A percentile compares a stretch with the other conserved stretches of the same genome.
Evolutionary conservation across 1,140 invertebrate genomes (phyloP).

Genomic region (Magallana angulata): DNA sequence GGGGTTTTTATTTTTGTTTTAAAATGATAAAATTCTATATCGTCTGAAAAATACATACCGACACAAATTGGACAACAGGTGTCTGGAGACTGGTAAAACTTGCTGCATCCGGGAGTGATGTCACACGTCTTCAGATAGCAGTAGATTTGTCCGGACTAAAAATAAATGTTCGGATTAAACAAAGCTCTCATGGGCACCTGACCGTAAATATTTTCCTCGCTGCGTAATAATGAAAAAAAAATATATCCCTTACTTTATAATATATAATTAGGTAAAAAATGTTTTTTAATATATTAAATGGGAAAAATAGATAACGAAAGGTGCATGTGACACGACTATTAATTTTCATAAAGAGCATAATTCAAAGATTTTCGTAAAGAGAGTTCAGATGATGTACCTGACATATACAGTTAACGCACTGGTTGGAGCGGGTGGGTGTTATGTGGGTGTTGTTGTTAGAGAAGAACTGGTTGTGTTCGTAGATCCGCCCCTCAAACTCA

Average conservation of each 20-base stretch:
- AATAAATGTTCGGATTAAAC: neutral
- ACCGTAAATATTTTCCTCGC: neutral
- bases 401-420: constrained; percentile 33
- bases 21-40: too few species aligned
- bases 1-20: too few species aligned
- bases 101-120: neutral
- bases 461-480: constrained; percentile 35
- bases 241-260: too few species aligned
- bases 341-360: too few species aligned
- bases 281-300: too few species aligned
- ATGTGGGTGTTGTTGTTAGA: constrained; percentile 6
- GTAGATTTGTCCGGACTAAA: constrained; percentile 27
- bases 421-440: constrained; percentile 1
- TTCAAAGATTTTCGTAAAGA: too few species aligned
- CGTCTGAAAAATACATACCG: neutral
- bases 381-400: neutral
- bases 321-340: too few species aligned
- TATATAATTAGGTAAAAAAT: too few species aligned
- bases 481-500: neutral
- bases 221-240: too few species aligned
- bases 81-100: neutral
- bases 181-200: neutral
- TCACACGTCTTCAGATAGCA: constrained; percentile 30
- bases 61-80: constrained; percentile 21
- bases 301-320: too few species aligned